Conservation (phyloP, 2,113 vertebrate species). For the Chelonoidis abingdonii region DNA sequence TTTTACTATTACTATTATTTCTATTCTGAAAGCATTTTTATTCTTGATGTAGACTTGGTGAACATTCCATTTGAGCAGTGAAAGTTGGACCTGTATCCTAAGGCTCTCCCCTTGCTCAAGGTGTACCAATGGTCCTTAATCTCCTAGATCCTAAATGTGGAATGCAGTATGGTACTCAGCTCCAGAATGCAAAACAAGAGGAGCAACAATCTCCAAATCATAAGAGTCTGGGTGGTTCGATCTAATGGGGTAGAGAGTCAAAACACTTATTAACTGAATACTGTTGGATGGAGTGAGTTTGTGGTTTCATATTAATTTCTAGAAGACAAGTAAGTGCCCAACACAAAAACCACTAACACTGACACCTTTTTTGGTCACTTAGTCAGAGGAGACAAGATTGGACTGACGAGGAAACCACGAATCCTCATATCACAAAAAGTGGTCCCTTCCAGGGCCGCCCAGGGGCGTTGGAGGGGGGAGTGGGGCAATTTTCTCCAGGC, state of each 20-base stretch:
- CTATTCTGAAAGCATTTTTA: background rate
- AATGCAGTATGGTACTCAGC: background rate
- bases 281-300: background rate
- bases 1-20: background rate
- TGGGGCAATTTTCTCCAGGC: too few relatives aligned
- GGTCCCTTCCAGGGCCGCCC: background rate
- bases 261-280: background rate
- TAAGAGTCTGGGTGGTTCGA: background rate
- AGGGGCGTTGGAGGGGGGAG: too few relatives aligned
- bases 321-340: background rate
- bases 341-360: background rate
- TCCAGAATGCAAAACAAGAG: background rate
- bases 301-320: background rate
- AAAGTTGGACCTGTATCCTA: background rate
- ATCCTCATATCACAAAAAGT: background rate
- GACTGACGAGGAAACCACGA: background rate
- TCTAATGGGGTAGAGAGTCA: background rate
- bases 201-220: background rate
- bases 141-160: background rate
- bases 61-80: background rate
- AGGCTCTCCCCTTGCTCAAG: background rate
- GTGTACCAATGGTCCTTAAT: background rate
- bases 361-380: background rate
- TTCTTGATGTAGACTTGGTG: background rate
- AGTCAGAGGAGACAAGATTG: background rate